Evolutionary conservation across 1,140 invertebrate genomes (phyloP).

Genomic region (Brachionus plicatilis): DNA sequence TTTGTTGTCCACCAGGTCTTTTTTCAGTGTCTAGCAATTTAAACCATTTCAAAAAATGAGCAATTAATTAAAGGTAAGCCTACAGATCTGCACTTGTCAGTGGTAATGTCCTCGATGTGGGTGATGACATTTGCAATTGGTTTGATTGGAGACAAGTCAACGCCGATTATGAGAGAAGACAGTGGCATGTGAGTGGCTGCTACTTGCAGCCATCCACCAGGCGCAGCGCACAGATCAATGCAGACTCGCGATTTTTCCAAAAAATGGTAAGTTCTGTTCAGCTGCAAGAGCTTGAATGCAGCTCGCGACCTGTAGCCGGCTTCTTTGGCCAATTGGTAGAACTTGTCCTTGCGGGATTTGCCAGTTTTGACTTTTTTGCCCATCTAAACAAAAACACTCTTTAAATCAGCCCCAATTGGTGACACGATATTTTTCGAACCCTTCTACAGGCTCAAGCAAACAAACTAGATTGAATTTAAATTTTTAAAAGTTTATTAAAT

Average conservation of each 20-base stretch:
- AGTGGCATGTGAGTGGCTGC: conserved; percentile 95
- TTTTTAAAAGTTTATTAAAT: not conserved
- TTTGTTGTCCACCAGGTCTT: conserved; percentile 59
- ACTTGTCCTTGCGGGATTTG: conserved; percentile 95
- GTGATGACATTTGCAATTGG: conserved; percentile 81
- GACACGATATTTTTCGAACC: not conserved
- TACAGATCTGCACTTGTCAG: conserved; percentile 69
- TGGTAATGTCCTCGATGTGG: conserved; percentile 89
- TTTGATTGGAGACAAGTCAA: conserved; percentile 93
- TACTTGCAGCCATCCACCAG: conserved; percentile 99
- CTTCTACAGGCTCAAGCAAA: not conserved
- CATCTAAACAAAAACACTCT: conserved; percentile 58
- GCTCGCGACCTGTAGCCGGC: conserved; percentile 92
- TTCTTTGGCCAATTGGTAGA: conserved; percentile 96
- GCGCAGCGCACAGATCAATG: conserved; percentile 95
- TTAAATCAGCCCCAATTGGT: not conserved
- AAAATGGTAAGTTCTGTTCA: conserved; percentile 96
- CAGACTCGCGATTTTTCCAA: conserved; percentile 89
- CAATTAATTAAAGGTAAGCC: not conserved
- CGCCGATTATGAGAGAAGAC: conserved; percentile 85
- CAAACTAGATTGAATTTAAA: not conserved
- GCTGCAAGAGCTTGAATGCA: conserved; percentile 94
- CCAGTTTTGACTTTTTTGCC: conserved; percentile 93
- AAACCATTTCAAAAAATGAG: not conserved
- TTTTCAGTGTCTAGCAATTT: conserved; percentile 64